Evolutionary conservation across 1,140 invertebrate genomes (phyloP).

Genomic region (Tetramorium alpestre): DNA sequence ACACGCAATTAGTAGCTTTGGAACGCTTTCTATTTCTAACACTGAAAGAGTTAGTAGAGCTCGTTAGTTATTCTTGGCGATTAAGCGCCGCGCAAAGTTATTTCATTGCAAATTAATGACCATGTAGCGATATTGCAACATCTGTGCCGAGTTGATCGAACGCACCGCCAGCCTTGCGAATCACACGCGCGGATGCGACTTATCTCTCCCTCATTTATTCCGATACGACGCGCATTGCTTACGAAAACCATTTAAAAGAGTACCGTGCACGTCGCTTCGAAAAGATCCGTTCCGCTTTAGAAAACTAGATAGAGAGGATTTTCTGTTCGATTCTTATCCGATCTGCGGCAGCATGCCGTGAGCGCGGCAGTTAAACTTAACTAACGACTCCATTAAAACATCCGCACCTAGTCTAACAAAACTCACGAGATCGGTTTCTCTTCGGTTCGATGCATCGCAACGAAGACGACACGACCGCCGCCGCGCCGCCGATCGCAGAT

Average conservation of each 20-base stretch:
- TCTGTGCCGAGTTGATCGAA: neutral
- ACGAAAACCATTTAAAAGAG: conserved; percentile 7
- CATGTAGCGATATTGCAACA: conserved; percentile 27
- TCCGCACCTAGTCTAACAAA: conserved; percentile 65
- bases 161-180: conserved; percentile 9
- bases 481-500: conserved; percentile 8
- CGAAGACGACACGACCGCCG: neutral
- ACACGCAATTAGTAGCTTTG: conserved; percentile 42
- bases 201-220: conserved; percentile 7
- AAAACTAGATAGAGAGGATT: neutral
- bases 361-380: conserved; percentile 78
- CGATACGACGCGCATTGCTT: neutral
- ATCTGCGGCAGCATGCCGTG: conserved; percentile 71
- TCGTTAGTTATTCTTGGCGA: conserved; percentile 23
- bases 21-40: conserved; percentile 52
- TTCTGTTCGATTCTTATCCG: conserved; percentile 35
- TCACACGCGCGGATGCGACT: neutral
- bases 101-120: conserved; percentile 49
- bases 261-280: neutral
- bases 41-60: conserved; percentile 13
- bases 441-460: neutral
- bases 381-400: conserved; percentile 80
- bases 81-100: conserved; percentile 23
- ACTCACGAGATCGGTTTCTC: conserved; percentile 38
- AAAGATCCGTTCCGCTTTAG: neutral